Conservation (phyloP, 2,888 invertebrate species). For the Sialis lutaria region DNA sequence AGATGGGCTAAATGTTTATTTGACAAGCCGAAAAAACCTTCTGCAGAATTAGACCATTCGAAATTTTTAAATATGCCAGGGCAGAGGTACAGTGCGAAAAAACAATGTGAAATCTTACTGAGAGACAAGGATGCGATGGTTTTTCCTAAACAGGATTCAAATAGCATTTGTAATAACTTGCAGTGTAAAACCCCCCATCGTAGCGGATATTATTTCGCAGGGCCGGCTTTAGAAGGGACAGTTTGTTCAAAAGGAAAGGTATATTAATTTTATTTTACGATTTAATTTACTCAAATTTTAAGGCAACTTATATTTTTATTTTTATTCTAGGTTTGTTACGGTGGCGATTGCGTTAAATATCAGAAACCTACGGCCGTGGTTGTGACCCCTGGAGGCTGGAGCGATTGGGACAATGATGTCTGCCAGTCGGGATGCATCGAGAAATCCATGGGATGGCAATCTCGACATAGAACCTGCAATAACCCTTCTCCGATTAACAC, state of each 20-base stretch:
- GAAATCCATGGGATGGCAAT: constrained; percentile 40
- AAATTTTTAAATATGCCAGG: constrained; percentile 48
- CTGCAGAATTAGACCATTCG: constrained; percentile 38
- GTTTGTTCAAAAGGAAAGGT: constrained; percentile 47
- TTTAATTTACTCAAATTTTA: too few species aligned
- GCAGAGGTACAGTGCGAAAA: constrained; percentile 49
- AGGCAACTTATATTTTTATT: too few species aligned
- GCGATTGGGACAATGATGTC: constrained; percentile 37
- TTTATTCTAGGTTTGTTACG: constrained; percentile 45
- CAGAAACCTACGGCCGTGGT: constrained; percentile 21
- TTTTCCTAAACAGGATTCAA: constrained; percentile 23
- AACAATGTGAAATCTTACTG: constrained; percentile 55
- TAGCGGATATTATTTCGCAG: constrained; percentile 56
- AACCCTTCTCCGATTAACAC: constrained; percentile 30
- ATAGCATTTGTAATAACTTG: constrained; percentile 43
- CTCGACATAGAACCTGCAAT: constrained; percentile 37
- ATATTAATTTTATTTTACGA: too few species aligned
- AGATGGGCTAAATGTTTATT: constrained; percentile 48
- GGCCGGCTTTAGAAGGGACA: constrained; percentile 71
- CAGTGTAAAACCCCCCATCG: constrained; percentile 56
- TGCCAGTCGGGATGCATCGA: constrained; percentile 52
- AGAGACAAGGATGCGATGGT: constrained; percentile 47
- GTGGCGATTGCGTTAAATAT: constrained; percentile 40
- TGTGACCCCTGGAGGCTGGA: constrained; percentile 37
- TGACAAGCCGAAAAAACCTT: constrained; percentile 32